Evolutionary conservation across 2,113 vertebrate genomes (phyloP).

Genomic region (Psettodes erumei): DNA sequence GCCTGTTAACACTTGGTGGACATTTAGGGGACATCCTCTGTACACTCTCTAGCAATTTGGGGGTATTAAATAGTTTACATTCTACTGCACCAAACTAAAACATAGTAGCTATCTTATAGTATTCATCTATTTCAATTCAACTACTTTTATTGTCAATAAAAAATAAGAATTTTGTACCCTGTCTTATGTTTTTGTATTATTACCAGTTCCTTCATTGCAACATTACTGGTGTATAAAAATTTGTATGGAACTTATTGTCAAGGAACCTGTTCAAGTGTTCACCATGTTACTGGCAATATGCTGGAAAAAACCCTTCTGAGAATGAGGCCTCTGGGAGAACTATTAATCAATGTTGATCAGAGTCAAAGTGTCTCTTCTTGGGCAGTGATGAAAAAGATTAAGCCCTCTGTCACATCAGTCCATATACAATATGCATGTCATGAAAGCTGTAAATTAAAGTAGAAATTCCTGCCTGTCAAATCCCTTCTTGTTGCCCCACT

Average conservation of each 20-base stretch:
- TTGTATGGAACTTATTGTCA: too few species aligned
- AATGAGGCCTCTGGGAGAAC: not conserved
- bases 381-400: not conserved
- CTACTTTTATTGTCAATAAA: not conserved
- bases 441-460: conserved; percentile 16
- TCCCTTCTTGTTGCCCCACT: conserved; percentile 25
- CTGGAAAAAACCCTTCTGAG: too few species aligned
- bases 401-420: conserved; percentile 9
- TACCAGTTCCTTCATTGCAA: too few species aligned
- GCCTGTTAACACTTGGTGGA: too few species aligned
- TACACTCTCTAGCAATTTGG: too few species aligned
- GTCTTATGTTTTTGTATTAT: too few species aligned
- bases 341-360: not conserved
- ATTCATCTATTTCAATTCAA: not conserved
- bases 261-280: too few species aligned
- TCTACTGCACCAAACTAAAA: not conserved
- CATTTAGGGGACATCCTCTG: too few species aligned
- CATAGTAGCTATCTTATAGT: not conserved
- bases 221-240: too few species aligned
- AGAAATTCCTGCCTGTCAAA: conserved; percentile 37
- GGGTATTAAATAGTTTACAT: not conserved
- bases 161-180: too few species aligned
- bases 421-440: conserved; percentile 21
- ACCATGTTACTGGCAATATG: too few species aligned
- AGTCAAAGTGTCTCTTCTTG: not conserved